Evolutionary conservation across 2,113 vertebrate genomes (phyloP).

Genomic region (Gallinago undulata): DNA sequence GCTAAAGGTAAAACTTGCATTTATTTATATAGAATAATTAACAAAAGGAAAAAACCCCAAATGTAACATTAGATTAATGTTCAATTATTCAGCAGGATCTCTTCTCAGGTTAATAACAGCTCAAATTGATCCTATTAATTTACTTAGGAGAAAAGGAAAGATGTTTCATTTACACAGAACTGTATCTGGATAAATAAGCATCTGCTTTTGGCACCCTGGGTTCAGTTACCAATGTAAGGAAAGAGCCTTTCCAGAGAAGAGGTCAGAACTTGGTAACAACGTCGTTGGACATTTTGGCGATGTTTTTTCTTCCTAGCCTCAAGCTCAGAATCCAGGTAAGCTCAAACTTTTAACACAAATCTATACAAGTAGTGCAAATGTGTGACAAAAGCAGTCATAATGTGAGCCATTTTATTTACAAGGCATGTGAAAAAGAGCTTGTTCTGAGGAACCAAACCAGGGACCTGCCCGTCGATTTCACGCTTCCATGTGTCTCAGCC

Average conservation of each 20-base stretch:
- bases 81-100: background rate
- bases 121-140: background rate
- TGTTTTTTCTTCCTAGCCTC: background rate
- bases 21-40: background rate
- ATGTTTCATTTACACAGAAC: background rate
- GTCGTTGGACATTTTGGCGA: background rate
- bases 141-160: background rate
- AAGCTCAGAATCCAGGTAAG: background rate
- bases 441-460: background rate
- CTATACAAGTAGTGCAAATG: background rate
- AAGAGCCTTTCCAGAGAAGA: background rate
- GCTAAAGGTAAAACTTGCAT: background rate
- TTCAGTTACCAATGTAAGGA: background rate
- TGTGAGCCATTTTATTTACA: background rate
- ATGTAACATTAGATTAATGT: background rate
- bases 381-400: background rate
- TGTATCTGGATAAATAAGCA: background rate
- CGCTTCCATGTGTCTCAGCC: background rate
- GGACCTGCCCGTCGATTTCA: background rate
- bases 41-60: background rate
- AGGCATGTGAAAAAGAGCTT: background rate
- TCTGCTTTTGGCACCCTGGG: background rate
- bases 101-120: background rate
- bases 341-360: background rate
- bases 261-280: background rate